These are phyloP conservation scores for Dolichallabes microphthalmus DNA, from an alignment of 2,113 vertebrate species.

Conservation along the genomic window DNA sequence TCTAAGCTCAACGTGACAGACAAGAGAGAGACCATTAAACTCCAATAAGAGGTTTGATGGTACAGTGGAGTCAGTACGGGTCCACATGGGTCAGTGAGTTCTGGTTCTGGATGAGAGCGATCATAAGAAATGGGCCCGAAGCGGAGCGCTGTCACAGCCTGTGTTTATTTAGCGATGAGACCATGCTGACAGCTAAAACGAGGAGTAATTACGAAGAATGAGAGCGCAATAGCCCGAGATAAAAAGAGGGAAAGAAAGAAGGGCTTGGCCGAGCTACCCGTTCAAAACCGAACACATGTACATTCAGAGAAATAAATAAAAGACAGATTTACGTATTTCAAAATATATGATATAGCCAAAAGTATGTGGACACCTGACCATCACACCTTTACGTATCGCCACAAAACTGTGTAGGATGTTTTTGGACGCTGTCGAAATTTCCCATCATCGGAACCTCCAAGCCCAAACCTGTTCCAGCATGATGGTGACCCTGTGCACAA, in stretches of 20 bases:
- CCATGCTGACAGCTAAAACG: conserved; percentile 43
- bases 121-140: conserved; percentile 28
- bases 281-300: not conserved
- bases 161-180: conserved; percentile 31
- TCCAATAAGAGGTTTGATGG: conserved; percentile 41
- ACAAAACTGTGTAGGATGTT: not conserved
- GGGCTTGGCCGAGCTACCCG: not conserved
- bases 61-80: not conserved
- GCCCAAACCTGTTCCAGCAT: not conserved
- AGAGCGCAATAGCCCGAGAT: conserved; percentile 29
- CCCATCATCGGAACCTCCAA: not conserved
- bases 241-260: conserved; percentile 4
- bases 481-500: not conserved
- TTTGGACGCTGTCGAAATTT: not conserved
- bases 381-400: not conserved
- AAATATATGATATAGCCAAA: not conserved
- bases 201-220: conserved; percentile 37
- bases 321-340: not conserved
- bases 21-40: conserved; percentile 33
- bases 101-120: conserved; percentile 40
- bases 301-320: conserved; percentile 3
- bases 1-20: not conserved
- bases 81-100: conserved; percentile 28
- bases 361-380: not conserved
- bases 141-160: conserved; percentile 6